Percentiles rank a stretch among this genome's conserved stretches.
These are phyloP conservation scores for Caenorhabditis uteleia DNA, from an alignment of 2,888 invertebrate species.

Conservation along the genomic window DNA sequence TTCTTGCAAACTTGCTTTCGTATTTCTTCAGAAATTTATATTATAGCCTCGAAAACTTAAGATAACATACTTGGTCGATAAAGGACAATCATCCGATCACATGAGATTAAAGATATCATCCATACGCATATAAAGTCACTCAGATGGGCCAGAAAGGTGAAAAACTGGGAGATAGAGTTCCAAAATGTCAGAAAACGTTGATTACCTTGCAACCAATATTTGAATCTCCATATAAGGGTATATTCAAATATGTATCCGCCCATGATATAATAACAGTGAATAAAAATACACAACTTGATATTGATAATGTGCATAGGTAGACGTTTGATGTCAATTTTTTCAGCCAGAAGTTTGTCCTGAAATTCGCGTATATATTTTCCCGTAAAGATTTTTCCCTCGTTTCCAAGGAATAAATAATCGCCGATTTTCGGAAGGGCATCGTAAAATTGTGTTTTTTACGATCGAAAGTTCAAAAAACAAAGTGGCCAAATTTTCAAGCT, in stretches of 20 bases:
- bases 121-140: conserved; percentile 66
- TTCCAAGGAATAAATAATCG: too few species aligned
- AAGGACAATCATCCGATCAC: conserved; percentile 63
- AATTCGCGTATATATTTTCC: conserved; percentile 19
- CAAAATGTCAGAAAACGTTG: neutral
- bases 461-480: too few species aligned
- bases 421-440: too few species aligned
- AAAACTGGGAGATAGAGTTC: conserved; percentile 25
- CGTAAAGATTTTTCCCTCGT: neutral
- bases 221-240: conserved; percentile 61
- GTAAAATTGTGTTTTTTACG: too few species aligned
- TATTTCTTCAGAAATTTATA: conserved; percentile 42
- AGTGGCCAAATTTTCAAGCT: too few species aligned
- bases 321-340: conserved; percentile 66
- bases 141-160: conserved; percentile 66
- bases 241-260: conserved; percentile 57
- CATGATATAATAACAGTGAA: conserved; percentile 64
- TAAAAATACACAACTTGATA: conserved; percentile 65
- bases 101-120: conserved; percentile 67
- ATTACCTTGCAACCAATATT: conserved; percentile 52
- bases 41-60: neutral
- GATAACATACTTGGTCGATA: conserved; percentile 54
- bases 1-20: conserved; percentile 61
- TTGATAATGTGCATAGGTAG: conserved; percentile 65
- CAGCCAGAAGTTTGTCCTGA: conserved; percentile 68